Evolutionary conservation across 1,140 invertebrate species (phyloP).

Genomic region (Bombus superbus): DNA sequence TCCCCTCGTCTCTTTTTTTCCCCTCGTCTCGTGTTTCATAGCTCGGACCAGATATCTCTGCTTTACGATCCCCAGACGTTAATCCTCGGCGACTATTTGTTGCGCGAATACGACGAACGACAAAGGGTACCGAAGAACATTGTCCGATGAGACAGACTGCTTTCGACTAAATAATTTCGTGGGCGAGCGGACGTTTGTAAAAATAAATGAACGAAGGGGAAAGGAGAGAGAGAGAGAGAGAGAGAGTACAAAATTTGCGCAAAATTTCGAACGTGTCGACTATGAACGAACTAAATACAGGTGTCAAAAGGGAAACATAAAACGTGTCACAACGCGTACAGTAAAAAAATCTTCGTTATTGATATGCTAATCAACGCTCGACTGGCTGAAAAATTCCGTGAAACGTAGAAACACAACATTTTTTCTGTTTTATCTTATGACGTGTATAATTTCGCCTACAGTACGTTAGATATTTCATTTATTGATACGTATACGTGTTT

Average conservation of each 20-base stretch:
- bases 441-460: background rate
- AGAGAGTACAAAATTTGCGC: background rate
- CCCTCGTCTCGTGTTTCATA: background rate
- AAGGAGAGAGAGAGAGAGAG: too few species aligned
- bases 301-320: background rate
- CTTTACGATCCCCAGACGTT: background rate
- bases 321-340: background rate
- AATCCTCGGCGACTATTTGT: background rate
- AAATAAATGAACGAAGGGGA: background rate
- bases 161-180: conserved; percentile 26
- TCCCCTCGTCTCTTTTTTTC: background rate
- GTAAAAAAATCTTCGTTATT: background rate
- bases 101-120: background rate
- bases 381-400: background rate
- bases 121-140: background rate
- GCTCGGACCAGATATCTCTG: background rate
- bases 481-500: background rate
- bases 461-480: background rate
- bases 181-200: too few species aligned
- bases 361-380: background rate
- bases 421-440: background rate
- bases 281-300: too few species aligned
- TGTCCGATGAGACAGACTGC: background rate
- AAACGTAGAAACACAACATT: background rate
- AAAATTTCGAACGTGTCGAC: background rate